Conservation (phyloP, 2,888 invertebrate species). For the Phyto melanocephala region DNA sequence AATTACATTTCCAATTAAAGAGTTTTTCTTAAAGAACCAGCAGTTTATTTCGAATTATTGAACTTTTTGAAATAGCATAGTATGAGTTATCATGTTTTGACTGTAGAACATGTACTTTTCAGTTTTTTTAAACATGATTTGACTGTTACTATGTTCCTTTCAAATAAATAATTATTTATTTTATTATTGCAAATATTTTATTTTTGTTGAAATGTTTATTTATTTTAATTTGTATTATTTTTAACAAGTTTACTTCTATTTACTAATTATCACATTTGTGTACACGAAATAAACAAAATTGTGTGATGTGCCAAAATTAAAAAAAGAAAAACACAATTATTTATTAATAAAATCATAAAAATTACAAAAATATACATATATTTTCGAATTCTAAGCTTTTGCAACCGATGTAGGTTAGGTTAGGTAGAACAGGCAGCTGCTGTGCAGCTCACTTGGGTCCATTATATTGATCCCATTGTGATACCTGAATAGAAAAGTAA, state of each 20-base stretch:
- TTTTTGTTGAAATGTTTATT: constrained; percentile 2
- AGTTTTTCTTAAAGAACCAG: no score
- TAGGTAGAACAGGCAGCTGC: no score
- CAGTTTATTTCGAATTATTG: no score
- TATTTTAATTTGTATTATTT: constrained; percentile 10
- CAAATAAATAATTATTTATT: not conserved
- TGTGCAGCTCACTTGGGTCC: no score
- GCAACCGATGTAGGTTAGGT: no score
- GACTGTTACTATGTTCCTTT: constrained; percentile 39
- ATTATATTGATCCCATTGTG: no score
- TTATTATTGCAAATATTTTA: not conserved
- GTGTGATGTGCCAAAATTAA: not conserved
- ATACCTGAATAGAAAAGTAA: no score
- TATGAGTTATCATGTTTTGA: no score
- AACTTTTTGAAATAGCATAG: no score
- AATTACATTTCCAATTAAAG: no score
- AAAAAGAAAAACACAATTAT: not conserved
- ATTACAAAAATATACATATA: not conserved
- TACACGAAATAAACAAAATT: not conserved
- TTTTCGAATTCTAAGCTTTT: not conserved
- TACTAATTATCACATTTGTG: constrained; percentile 41
- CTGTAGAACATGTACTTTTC: no score
- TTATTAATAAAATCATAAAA: constrained; percentile 9
- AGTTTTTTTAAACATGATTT: not conserved
- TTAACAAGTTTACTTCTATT: not conserved